phyloP scores from a whole-genome alignment of 2,888 invertebrate species.

The Aproaerema taeniolella region DNA sequence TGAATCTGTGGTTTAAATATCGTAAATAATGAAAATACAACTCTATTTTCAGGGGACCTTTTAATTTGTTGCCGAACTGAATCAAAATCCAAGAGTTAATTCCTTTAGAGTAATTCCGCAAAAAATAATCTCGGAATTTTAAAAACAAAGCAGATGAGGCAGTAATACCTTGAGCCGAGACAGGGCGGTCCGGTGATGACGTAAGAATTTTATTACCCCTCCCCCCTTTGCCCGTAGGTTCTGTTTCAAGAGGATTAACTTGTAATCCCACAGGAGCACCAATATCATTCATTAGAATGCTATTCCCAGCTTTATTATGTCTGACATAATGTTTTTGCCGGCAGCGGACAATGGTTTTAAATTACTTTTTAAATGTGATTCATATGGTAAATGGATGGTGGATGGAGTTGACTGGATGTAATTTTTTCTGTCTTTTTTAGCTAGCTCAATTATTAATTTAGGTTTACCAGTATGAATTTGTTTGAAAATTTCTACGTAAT shows the following conservation, averaged over 20 bases:
- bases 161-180: constrained; percentile 47
- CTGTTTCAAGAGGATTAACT: constrained; percentile 71
- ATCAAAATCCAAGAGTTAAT: constrained; percentile 22
- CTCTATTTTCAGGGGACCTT: no score
- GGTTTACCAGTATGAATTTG: no score
- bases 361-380: constrained; percentile 46
- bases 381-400: constrained; percentile 20
- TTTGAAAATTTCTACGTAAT: no score
- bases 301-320: constrained; percentile 62
- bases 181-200: constrained; percentile 49
- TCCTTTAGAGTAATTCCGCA: constrained; percentile 29
- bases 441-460: no score
- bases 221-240: constrained; percentile 32
- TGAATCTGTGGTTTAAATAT: no score
- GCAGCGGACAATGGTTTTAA: constrained; percentile 48
- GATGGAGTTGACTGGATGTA: neutral
- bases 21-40: no score
- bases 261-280: constrained; percentile 69
- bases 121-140: constrained; percentile 36
- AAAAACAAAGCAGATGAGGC: constrained; percentile 47
- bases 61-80: constrained; percentile 12
- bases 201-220: constrained; percentile 66
- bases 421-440: neutral
- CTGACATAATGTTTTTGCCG: constrained; percentile 40
- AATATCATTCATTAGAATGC: constrained; percentile 70